Base-by-base conservation (phyloP, 1,140 invertebrate species). In the Pogonomyrmex californicus region DNA sequence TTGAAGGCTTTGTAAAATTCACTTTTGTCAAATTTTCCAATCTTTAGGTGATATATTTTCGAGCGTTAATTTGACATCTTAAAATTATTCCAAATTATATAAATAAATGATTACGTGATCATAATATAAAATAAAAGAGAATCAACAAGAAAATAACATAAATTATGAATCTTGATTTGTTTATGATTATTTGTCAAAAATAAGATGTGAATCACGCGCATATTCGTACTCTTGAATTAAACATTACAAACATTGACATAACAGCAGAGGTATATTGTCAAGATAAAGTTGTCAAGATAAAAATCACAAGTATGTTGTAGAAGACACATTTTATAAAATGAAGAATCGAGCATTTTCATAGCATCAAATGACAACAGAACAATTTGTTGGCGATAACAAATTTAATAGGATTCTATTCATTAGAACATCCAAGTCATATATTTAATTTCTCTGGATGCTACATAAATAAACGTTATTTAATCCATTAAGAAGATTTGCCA, bases 201-300 rank as follows among this genome's bases (percentile, higher is more conserved):
- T 36, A 71, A 33, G 51, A 10, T 41, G 17, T 65, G 33, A 56
- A 73, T n/a, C 1, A 14, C 23, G 23, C 23, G 23, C 23, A 23
- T 23, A 23, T 23, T 75, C 10, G 4, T 56, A n/a, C 5, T 14
- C 12, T 75, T 41, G 36, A 38, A 75, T 12, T 12, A 38, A 41
- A 17, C n/a, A 9, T 12, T 0, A 4, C 23, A 54, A 44, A 23
- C n/a, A 86, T 62, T 47, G 76, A 56, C 47, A 10, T 62, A 88
- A 66, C 2, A 54, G 81, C 81, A 87, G 71, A 62, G 4, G 23
- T 63, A 78, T 87, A 87, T 23, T 23, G 0, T 23, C 23, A 23
- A 23, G 23, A 23, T 23, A 23, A 23, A 0, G 0, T 23, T 0
- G 23, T 23, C 23, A 0, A 23, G 23, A 23, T 23, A 23, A 23